Base-by-base conservation (phyloP, 2,113 vertebrate species). In the Tautogolabrus adspersus region DNA sequence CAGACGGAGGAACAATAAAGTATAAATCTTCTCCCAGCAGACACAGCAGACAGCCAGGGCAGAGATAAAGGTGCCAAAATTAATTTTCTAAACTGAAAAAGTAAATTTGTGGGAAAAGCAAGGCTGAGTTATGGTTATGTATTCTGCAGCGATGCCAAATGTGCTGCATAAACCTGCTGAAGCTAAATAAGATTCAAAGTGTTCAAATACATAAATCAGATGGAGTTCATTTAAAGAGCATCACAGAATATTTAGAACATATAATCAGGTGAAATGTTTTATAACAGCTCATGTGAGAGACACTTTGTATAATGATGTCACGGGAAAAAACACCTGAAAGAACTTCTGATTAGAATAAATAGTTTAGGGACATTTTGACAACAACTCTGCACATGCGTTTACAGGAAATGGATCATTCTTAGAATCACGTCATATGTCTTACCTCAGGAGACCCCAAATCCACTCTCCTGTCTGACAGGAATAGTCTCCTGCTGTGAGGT, bases 1-100 rank as follows among this genome's bases (percentile, higher is more conserved):
- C 51, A 34, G 40, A 22, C 49, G 11, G 37, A 47, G 38, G 51
- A 62, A 63, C 66, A 47, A 34, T 66, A 40, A 54, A 73, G 22
- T 34, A 16, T 34, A 40, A 62, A 68, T 55, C 19, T 46, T 2
- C 65, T 62, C 47, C 0, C 10, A 23, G 26, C 52, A 21, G 8
- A 46, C 23, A 59, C 63, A 16, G 64, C 46, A 40, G 44, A 42
- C 42, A 30, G 55, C 21, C 42, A 60, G 63, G 11, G 26, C 21
- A 5, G 16, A 55, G 65, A 54, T 61, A 34, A 52, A 61, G 23
- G 42, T 51, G 72, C 58, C 62, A 58, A 13, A 38, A 58, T 49
- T 10, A 23, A 51, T 66, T 49, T 8, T 10, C n/a, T 15, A 51
- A 47, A 11, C 15, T 19, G 16, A 42, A 61, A 56, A 37, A 40